Conservation (phyloP, 2,888 invertebrate genomes). For the Trisateles emortualis region DNA sequence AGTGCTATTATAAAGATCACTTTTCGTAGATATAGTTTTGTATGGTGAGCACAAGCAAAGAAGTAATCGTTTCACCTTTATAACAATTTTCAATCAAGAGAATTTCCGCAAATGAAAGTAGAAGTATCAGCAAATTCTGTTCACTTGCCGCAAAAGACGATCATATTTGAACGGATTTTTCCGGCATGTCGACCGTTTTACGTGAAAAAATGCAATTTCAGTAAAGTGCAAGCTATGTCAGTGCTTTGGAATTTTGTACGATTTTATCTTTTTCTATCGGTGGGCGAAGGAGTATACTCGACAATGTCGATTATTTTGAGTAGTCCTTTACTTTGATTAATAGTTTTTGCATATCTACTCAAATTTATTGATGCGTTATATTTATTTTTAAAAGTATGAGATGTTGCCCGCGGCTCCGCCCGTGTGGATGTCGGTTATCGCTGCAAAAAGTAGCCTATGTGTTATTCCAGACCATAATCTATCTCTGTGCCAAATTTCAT, state of each 20-base stretch:
- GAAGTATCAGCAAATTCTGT: conserved; percentile 18
- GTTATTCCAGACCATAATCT: no score
- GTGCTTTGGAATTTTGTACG: conserved; percentile 25
- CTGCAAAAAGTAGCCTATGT: no score
- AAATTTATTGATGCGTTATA: no score
- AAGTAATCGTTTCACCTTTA: not conserved
- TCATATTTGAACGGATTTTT: conserved; percentile 17
- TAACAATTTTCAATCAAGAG: not conserved
- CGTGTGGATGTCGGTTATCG: no score
- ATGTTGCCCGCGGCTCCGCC: no score
- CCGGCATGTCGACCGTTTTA: conserved; percentile 13
- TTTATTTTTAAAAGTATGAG: no score
- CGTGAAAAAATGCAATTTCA: conserved; percentile 37
- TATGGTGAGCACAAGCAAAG: no score
- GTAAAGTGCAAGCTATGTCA: conserved; percentile 25
- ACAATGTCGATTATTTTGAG: not conserved
- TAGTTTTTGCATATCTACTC: no score
- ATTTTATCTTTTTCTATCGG: conserved; percentile 17
- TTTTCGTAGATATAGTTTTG: no score
- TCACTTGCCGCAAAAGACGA: conserved; percentile 11
- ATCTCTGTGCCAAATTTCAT: no score
- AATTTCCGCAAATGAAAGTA: not conserved
- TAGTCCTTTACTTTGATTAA: no score
- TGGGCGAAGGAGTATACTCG: not conserved
- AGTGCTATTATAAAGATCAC: no score